These are phyloP conservation scores for Leptoclinus maculatus DNA, from an alignment of 2,797 vertebrate species.

Conservation along the genomic window DNA sequence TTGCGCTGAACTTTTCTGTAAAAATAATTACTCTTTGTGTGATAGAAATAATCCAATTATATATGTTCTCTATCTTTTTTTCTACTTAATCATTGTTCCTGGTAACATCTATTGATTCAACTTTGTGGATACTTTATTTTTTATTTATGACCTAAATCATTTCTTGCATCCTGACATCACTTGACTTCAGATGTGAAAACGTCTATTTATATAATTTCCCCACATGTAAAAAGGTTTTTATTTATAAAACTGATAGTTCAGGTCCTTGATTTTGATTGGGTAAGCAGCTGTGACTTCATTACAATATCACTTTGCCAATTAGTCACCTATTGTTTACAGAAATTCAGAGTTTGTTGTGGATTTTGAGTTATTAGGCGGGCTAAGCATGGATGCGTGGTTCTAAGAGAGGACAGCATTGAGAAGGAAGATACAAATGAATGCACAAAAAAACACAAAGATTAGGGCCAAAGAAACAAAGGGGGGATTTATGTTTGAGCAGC, in stretches of 20 bases:
- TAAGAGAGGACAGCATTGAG: background rate
- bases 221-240: background rate
- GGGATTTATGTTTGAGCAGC: no score
- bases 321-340: background rate
- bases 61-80: background rate
- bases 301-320: background rate
- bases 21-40: background rate
- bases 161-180: background rate
- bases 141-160: background rate
- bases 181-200: background rate
- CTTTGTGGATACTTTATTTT: background rate
- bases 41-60: background rate
- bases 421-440: background rate
- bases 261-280: background rate
- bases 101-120: background rate
- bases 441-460: no score
- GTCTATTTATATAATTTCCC: background rate
- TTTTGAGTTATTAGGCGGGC: background rate
- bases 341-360: background rate
- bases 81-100: no score
- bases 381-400: background rate
- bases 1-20: background rate
- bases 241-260: background rate
- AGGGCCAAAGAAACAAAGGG: no score
- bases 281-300: background rate